These are phyloP conservation scores for Helicoverpa armigera DNA, from an alignment of 1,140 invertebrate species.

Conservation along the genomic window DNA sequence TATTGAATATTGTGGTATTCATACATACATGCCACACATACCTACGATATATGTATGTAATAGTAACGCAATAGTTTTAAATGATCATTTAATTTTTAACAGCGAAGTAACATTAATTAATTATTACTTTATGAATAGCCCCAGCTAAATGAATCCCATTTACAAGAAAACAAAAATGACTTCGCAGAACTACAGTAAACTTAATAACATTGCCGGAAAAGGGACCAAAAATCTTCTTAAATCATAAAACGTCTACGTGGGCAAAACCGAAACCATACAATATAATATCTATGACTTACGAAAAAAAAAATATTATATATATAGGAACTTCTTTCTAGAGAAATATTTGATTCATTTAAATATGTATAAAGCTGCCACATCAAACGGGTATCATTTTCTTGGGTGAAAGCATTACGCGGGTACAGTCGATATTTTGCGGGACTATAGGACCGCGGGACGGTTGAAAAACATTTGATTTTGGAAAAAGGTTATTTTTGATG, in stretches of 20 bases:
- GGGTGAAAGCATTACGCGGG: conserved; percentile 48
- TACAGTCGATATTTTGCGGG: conserved; percentile 54
- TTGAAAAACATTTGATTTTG: conserved; percentile 48
- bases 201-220: conserved; percentile 37
- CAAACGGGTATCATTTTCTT: conserved; percentile 66
- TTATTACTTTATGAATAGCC: too few relatives aligned
- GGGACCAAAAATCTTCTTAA: conserved; percentile 36
- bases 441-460: conserved; percentile 8
- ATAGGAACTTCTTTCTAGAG: conserved; percentile 3
- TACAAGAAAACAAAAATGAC: background rate
- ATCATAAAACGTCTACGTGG: conserved; percentile 31
- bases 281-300: background rate
- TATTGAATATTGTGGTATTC: too few relatives aligned
- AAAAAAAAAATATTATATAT: background rate
- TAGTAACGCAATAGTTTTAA: too few relatives aligned
- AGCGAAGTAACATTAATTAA: too few relatives aligned
- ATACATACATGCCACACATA: too few relatives aligned
- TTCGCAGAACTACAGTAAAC: conserved; percentile 10
- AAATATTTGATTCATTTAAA: conserved; percentile 70
- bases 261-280: conserved; percentile 29
- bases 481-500: conserved; percentile 4
- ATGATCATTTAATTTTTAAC: too few relatives aligned
- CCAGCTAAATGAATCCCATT: too few relatives aligned
- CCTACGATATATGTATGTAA: too few relatives aligned
- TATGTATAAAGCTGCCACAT: conserved; percentile 69